phyloP scores from a whole-genome alignment of 2,797 vertebrate species.

The Notamacropus eugenii region DNA sequence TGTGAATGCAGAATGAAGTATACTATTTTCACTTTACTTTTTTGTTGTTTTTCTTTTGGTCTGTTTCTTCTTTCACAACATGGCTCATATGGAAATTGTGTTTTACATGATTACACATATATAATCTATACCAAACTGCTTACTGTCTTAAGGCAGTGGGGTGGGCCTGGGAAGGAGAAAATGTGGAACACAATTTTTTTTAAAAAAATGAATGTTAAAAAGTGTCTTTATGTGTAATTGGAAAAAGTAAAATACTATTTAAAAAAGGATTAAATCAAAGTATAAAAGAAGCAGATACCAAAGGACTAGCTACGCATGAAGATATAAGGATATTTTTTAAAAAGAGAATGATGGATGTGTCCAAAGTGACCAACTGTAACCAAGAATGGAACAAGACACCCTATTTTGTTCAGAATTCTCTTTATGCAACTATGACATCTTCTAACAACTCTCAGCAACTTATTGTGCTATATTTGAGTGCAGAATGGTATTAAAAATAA shows the following conservation, averaged over 20 bases:
- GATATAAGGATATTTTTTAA: neutral
- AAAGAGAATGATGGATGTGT: neutral
- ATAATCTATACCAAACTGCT: neutral
- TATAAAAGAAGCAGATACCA: neutral
- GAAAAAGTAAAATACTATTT: neutral
- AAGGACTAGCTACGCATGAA: neutral
- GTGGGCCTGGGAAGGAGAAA: neutral
- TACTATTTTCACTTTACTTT: neutral
- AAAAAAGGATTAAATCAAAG: neutral
- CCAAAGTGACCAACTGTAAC: neutral
- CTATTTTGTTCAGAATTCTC: constrained; percentile 13
- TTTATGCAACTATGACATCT: neutral
- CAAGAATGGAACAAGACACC: neutral
- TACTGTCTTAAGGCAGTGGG: neutral
- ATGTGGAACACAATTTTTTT: neutral
- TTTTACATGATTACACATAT: neutral
- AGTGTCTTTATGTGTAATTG: neutral
- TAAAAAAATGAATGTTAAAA: neutral
- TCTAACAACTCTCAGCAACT: constrained; percentile 7
- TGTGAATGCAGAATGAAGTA: neutral
- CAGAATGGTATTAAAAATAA: constrained; percentile 34
- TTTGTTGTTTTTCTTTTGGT: neutral
- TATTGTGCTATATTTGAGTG: neutral
- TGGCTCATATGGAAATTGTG: neutral
- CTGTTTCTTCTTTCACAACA: neutral